Evolutionary conservation across 2,113 vertebrate genomes (phyloP).

Genomic region (Papio anubis): DNA sequence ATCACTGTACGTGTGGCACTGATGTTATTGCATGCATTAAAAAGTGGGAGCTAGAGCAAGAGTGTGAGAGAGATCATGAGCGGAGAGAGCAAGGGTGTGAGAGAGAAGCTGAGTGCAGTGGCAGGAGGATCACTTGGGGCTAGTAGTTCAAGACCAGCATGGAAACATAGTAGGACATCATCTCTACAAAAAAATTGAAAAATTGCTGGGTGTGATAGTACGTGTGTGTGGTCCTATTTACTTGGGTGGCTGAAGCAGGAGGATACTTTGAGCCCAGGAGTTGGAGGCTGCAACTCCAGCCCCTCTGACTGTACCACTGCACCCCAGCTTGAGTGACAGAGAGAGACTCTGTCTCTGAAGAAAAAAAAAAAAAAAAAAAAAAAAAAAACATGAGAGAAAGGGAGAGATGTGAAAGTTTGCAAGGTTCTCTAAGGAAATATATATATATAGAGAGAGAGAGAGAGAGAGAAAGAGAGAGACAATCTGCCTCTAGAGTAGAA

Average conservation of each 20-base stretch:
- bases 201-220: no score
- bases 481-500: background rate
- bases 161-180: no score
- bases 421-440: background rate
- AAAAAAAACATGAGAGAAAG: background rate
- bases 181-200: no score
- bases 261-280: background rate
- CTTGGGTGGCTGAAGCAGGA: background rate
- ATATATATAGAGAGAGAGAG: no score
- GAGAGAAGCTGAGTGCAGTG: no score
- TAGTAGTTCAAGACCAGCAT: no score
- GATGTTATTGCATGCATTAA: background rate
- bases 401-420: background rate
- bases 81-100: background rate
- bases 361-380: background rate
- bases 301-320: background rate
- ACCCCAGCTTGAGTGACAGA: background rate
- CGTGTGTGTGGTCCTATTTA: background rate
- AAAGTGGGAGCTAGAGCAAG: background rate
- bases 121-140: no score
- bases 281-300: background rate
- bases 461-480: no score
- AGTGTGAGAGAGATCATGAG: background rate
- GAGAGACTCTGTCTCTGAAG: background rate
- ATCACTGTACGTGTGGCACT: accelerated